Evolutionary conservation across 2,888 invertebrate species (phyloP).

Genomic region (Pachymerium ferrugineum): DNA sequence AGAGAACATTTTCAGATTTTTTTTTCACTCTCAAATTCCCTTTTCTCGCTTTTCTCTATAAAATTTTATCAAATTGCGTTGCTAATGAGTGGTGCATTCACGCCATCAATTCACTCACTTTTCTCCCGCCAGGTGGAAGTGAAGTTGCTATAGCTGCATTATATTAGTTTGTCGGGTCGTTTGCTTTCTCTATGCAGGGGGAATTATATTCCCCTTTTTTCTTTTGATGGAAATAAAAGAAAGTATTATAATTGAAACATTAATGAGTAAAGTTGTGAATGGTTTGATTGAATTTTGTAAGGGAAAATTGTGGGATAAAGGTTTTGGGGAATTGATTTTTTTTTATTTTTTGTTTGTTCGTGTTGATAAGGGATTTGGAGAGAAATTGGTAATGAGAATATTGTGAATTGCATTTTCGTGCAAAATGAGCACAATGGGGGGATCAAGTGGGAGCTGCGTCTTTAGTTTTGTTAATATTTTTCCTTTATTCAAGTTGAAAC

Average conservation of each 20-base stretch:
- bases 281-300: too few relatives aligned
- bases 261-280: too few relatives aligned
- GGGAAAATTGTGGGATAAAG: too few relatives aligned
- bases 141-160: not conserved
- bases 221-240: not conserved
- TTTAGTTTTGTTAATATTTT: not conserved
- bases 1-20: not conserved
- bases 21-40: not conserved
- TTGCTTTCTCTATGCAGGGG: not conserved
- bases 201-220: not conserved
- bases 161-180: not conserved
- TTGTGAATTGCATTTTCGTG: too few relatives aligned
- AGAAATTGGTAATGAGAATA: too few relatives aligned
- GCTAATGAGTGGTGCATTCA: constrained; percentile 24
- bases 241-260: too few relatives aligned
- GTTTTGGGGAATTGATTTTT: too few relatives aligned
- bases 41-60: not conserved
- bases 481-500: constrained; percentile 13
- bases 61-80: constrained; percentile 11
- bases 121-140: not conserved
- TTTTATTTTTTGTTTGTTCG: too few relatives aligned
- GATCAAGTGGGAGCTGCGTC: not conserved
- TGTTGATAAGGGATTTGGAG: too few relatives aligned
- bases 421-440: not conserved
- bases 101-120: constrained; percentile 17